Evolutionary conservation across 2,797 vertebrate genomes (phyloP), one percentile per base, ranked within the genome.

Genomic region (Diceros bicornis): DNA sequence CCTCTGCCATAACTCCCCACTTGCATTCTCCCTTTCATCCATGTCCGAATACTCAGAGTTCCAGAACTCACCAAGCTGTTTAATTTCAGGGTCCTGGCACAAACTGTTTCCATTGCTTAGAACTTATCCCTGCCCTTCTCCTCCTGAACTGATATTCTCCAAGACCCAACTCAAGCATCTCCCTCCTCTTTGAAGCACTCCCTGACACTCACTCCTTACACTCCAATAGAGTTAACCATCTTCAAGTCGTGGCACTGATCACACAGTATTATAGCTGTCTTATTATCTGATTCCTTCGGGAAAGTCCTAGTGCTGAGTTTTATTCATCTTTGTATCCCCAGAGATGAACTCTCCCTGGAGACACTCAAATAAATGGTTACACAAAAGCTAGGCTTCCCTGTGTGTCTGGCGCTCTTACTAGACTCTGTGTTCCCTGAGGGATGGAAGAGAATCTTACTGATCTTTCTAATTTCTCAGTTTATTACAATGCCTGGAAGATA

Each of bases 291-390:
- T 89, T 92, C 27, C 62, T 85, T 72, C 34, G 6, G 52, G 13
- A 32, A 91, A 93, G 27, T 84, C 47, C 47, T 13, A 7, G 20
- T 41, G 66, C 62, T 64, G 34, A 78, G 14, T 55, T 90, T 78
- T 91, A 85, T 27, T 96, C 85, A 74, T 62, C 18, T 91, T 69
- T n/a, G 29, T 11, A 83, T 71, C 27, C 62, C 59, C 47, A 79
- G 55, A 95, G 23, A 96, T 6, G 1, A 61, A 86, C 6, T 95
- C 57, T 78, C 29, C 21, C 57, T 93, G 34, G 57, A 94, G 89
- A 94, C 32, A 81, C 12, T 89, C 91, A 88, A 68, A 84, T 94
- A 72, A 91, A 62, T 85, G 61, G 61, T 78, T 88, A 68, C 32
- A 52, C 72, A 93, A 82, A 89, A 34, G n/a, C 4, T 0, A 50